Evolutionary conservation across 2,888 invertebrate genomes (phyloP), one percentile per base, ranked within the genome.

Genomic region (Acrocyrtus sp.): DNA sequence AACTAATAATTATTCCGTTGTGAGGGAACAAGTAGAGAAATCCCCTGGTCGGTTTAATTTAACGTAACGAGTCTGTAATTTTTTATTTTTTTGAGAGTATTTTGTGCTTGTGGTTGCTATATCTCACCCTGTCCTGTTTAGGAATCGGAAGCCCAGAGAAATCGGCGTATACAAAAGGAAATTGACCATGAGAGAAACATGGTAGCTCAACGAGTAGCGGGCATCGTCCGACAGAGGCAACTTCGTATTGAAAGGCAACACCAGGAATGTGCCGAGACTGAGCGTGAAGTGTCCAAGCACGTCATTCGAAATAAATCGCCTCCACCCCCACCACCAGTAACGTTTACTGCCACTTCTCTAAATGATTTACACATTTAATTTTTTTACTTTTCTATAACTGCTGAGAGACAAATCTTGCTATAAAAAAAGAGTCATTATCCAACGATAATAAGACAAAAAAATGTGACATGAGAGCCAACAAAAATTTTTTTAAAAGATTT

Each of bases 271-370:
- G 85, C 85, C 63, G 84, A 84, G 70, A 78, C 81, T 29, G 81
- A 83, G 74, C 79, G 82, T 62, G 83, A 83, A 79, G 81, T 82
- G 45, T 75, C 75, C 34, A 80, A 81, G 61, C 79, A 77, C 39
- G 80, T 77, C 51, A 66, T 72, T 39, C 68, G 60, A 47, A 67
- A 66, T 50, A 73, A 68, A 43, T 77, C 74, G 48, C 73, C 79
- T 50, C 78, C 80, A 41, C 87, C 88, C 39, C 89, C 89, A 21
- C 89, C 89, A 22, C 90, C 89, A 72, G 89, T 89, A 84, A 86
- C 86, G 60, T 61, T 70, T 53, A 62, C 66, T 60, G 53, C 70
- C 63, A 66, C 67, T 69, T 69, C 70, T 72, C 72, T 72, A 53
- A 65, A 63, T 51, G 63, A 72, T 72, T 72, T 72, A 53, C 65